Evolutionary conservation across 2,888 invertebrate species (phyloP), one percentile per base, ranked within the genome.

Genomic region (Agrotis exclamationis): DNA sequence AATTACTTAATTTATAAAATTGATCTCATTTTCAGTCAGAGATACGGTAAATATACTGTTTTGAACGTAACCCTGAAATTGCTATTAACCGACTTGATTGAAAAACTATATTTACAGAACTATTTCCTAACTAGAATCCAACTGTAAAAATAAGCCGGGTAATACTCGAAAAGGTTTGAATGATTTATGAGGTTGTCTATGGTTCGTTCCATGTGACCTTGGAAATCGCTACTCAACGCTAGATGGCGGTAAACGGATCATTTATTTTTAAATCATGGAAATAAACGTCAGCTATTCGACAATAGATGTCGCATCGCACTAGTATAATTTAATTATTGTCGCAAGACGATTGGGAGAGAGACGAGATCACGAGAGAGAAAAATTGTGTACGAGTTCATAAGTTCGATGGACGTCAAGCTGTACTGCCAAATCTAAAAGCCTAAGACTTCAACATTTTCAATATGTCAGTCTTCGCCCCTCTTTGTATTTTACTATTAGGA

Each of bases 181-280:
- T 88, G 86, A 85, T 85, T 76, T 80, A 82, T 76, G 66, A 63
- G 44, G 68, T 89, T 88, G 89, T 92, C 91, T 92, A 91, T 93
- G 92, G 75, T 85, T 81, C 51, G 24, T 72, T 90, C 76, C 91
- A 90, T 90, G 90, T 91, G 91, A 93, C 90, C 91, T 91, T 91
- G 89, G 72, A 70, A 82, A 76, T 63, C 16, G 18, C 91, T 90
- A 89, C 67, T 88, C 65, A 14, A 33, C 76, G 74, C 77, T 87
- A 92, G 92, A 90, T 91, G 89, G 73, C 88, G 48, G 4, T 70
- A 9, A 1, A 16, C 4, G 59, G 64, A 51, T 18, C 14, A 57
- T n/a, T 13, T 56, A 54, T 20, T 57, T 22, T 11, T 50, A 28
- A 7, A 24, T 50, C 5, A 9, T 0, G 4, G 3, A 51, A 39